These are phyloP conservation scores for Antheraea mylitta DNA, from an alignment of 1,140 invertebrate genomes.

Conservation along the genomic window DNA sequence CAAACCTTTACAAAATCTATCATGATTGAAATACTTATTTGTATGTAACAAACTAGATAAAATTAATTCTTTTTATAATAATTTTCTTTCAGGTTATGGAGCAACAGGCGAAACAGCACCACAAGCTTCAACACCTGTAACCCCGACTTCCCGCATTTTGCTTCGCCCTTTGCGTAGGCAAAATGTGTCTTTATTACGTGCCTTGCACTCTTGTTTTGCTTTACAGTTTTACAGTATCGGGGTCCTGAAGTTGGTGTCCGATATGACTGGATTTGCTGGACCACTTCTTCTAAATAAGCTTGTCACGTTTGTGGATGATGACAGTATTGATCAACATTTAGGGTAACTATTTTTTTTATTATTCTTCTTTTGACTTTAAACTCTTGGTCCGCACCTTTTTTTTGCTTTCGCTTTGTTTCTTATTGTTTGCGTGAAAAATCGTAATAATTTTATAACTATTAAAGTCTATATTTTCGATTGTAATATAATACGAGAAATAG, in stretches of 20 bases:
- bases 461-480: too few species aligned
- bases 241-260: conserved; percentile 90
- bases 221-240: conserved; percentile 94
- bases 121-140: conserved; percentile 55
- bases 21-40: too few species aligned
- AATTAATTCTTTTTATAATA: background rate
- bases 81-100: conserved; percentile 56
- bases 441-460: too few species aligned
- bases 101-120: conserved; percentile 49
- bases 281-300: conserved; percentile 93
- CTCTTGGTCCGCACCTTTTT: too few species aligned
- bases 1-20: too few species aligned
- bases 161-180: conserved; percentile 58
- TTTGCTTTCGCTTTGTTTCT: too few species aligned
- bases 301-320: conserved; percentile 89
- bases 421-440: too few species aligned
- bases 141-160: conserved; percentile 54
- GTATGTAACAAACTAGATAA: too few species aligned
- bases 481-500: too few species aligned
- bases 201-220: conserved; percentile 91
- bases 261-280: conserved; percentile 91
- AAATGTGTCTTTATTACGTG: conserved; percentile 83
- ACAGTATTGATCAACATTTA: conserved; percentile 81
- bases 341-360: conserved; percentile 81
- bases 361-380: too few species aligned